phyloP scores from a whole-genome alignment of 2,888 invertebrate genomes.

The Agonopterix alstromeriana region DNA sequence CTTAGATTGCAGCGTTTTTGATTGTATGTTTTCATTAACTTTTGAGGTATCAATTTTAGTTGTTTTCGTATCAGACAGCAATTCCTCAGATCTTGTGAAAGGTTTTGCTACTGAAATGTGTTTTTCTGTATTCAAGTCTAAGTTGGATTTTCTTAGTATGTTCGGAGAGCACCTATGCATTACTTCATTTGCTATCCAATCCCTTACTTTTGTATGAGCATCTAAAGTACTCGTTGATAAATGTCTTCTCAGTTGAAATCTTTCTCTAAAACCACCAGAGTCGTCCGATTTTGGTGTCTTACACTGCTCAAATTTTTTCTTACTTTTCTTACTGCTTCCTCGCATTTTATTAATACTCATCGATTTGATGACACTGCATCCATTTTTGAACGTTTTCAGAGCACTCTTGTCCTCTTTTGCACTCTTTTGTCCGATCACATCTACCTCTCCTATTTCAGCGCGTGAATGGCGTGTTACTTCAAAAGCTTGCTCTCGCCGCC shows the following conservation, averaged over 20 bases:
- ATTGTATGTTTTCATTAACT: conserved; percentile 23
- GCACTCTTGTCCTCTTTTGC: conserved; percentile 63
- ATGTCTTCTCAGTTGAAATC: conserved; percentile 82
- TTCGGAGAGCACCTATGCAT: conserved; percentile 83
- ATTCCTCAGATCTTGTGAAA: conserved; percentile 65
- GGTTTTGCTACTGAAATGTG: conserved; percentile 38
- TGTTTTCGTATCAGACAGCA: conserved; percentile 51
- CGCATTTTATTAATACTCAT: conserved; percentile 72
- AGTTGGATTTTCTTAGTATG: conserved; percentile 74
- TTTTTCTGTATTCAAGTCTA: conserved; percentile 49
- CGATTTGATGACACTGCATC: conserved; percentile 77
- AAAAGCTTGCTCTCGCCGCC: conserved; percentile 63
- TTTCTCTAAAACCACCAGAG: conserved; percentile 74
- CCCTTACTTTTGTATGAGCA: conserved; percentile 89
- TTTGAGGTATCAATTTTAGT: conserved; percentile 33
- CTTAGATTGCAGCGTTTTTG: conserved; percentile 33
- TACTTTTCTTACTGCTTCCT: conserved; percentile 67
- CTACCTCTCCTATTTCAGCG: conserved; percentile 69
- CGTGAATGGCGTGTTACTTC: conserved; percentile 64
- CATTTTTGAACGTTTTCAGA: conserved; percentile 62
- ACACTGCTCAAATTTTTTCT: conserved; percentile 71
- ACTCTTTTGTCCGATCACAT: conserved; percentile 64
- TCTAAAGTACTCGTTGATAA: conserved; percentile 89
- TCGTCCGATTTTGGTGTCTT: conserved; percentile 76
- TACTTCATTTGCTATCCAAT: conserved; percentile 90